Evolutionary conservation across 2,797 vertebrate genomes (phyloP).

Genomic region (Gymnocypris eckloni): DNA sequence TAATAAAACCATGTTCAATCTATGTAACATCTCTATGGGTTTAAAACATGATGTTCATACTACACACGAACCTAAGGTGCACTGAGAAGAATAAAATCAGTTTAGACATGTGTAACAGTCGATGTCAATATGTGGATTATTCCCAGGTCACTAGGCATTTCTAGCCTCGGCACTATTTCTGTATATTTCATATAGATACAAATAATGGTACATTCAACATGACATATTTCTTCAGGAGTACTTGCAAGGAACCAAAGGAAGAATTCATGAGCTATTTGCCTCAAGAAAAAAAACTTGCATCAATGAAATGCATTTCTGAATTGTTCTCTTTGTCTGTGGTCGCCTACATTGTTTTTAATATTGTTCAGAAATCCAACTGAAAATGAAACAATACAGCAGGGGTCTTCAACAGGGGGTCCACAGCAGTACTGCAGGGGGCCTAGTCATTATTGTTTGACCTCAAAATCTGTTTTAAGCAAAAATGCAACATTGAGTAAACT

Average conservation of each 20-base stretch:
- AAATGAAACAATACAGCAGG: neutral
- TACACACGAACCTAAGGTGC: neutral
- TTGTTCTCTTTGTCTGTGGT: neutral
- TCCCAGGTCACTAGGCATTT: slow-evolving; percentile 53
- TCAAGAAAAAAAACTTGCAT: neutral
- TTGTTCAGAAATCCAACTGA: neutral
- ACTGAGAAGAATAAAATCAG: slow-evolving; percentile 12
- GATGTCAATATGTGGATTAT: slow-evolving; percentile 49
- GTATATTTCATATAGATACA: slow-evolving; percentile 19
- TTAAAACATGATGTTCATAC: neutral
- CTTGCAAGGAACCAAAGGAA: slow-evolving; percentile 18
- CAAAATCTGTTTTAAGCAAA: neutral
- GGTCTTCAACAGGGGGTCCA: neutral
- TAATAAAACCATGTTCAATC: neutral
- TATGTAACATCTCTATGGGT: neutral
- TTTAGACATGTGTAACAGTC: slow-evolving; percentile 15
- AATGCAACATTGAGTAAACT: neutral
- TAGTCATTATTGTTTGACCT: neutral
- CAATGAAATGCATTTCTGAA: neutral
- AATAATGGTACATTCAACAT: slow-evolving; percentile 22
- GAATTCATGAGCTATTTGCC: slow-evolving; percentile 22
- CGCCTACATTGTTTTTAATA: slow-evolving; percentile 1
- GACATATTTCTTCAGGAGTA: slow-evolving; percentile 23
- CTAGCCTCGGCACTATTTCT: slow-evolving; percentile 15
- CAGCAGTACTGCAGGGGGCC: neutral